Conservation (phyloP, 2,113 vertebrate genomes). For the Geothlypis trichas region DNA sequence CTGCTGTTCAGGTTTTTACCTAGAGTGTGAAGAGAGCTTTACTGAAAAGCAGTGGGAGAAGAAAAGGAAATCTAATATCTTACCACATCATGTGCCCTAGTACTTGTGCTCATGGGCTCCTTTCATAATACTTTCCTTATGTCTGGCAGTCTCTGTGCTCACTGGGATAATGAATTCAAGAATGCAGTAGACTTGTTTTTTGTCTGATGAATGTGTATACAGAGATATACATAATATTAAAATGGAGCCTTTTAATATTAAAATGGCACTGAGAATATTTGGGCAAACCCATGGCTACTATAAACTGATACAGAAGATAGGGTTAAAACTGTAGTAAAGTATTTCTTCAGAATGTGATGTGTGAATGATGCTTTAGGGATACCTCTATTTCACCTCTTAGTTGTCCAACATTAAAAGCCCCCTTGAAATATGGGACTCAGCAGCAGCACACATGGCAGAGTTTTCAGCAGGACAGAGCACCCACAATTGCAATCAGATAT, state of each 20-base stretch:
- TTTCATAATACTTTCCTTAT: background rate
- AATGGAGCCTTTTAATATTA: background rate
- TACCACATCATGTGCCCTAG: background rate
- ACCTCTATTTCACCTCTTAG: background rate
- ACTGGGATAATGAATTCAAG: background rate
- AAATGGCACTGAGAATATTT: background rate
- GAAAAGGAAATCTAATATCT: background rate
- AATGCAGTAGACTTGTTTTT: background rate
- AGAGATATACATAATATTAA: background rate
- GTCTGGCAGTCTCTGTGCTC: background rate
- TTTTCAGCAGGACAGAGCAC: background rate
- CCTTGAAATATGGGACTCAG: background rate
- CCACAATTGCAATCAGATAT: background rate
- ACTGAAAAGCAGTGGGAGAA: background rate
- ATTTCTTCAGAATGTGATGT: background rate
- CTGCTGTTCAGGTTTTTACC: background rate
- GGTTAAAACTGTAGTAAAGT: background rate
- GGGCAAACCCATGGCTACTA: background rate
- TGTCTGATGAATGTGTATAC: background rate
- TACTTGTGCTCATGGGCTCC: background rate
- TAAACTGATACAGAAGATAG: background rate
- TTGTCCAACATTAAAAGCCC: background rate
- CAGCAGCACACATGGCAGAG: background rate
- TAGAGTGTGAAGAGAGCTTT: background rate
- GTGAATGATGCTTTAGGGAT: background rate